Conservation (phyloP, 2,113 vertebrate species). For the Sylvia atricapilla region DNA sequence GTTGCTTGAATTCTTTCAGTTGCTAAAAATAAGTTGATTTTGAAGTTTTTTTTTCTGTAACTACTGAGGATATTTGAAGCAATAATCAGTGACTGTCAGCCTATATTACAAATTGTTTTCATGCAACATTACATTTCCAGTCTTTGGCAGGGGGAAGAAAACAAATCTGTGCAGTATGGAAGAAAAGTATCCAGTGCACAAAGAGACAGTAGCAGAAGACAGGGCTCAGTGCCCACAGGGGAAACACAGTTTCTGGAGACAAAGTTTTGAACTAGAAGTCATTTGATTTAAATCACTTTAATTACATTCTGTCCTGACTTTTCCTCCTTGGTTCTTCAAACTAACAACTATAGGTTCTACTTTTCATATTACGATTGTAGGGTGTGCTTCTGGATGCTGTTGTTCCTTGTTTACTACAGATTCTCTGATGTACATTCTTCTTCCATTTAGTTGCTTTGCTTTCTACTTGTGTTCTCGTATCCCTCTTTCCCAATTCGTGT, state of each 20-base stretch:
- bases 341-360: background rate
- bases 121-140: background rate
- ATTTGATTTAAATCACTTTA: background rate
- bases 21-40: slow-evolving; percentile 53
- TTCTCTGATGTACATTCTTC: background rate
- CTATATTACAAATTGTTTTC: background rate
- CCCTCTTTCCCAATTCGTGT: background rate
- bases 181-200: background rate
- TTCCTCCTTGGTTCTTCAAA: background rate
- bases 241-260: background rate
- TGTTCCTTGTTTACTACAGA: background rate
- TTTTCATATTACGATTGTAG: background rate
- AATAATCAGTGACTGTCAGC: slow-evolving; percentile 15
- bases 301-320: background rate
- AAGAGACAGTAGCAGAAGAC: background rate
- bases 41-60: slow-evolving; percentile 40
- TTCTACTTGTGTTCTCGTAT: background rate
- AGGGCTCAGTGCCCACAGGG: background rate
- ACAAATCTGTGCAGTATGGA: background rate
- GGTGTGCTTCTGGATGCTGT: background rate
- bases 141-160: background rate
- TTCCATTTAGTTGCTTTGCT: background rate
- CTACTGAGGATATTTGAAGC: background rate
- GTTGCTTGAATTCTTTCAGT: slow-evolving; percentile 32
- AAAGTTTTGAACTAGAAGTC: background rate